Evolutionary conservation across 2,797 vertebrate species (phyloP).

Genomic region (Characodon lateralis): DNA sequence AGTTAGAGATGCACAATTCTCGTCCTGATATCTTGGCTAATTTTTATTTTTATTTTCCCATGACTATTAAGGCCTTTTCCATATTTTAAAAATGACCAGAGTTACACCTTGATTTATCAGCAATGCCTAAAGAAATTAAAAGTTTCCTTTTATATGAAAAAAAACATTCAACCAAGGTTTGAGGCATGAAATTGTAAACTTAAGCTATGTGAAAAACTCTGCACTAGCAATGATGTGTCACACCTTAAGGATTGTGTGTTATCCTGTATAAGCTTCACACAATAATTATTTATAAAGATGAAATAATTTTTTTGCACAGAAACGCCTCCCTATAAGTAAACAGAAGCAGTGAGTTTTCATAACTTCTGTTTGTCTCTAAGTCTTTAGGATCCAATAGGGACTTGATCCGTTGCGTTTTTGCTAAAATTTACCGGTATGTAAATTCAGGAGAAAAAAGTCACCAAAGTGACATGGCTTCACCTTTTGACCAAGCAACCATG

Average conservation of each 20-base stretch:
- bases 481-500: slow-evolving; percentile 71
- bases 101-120: too few species aligned
- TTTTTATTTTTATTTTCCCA: background rate
- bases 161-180: background rate
- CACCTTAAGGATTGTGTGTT: too few species aligned
- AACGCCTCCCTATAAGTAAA: background rate
- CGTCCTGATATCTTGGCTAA: background rate
- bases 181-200: background rate
- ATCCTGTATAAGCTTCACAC: background rate
- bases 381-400: background rate
- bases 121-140: too few species aligned
- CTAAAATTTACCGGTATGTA: slow-evolving; percentile 55
- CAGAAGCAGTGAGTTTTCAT: background rate
- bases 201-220: background rate
- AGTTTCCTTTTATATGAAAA: background rate
- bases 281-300: background rate
- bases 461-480: slow-evolving; percentile 57
- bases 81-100: too few species aligned
- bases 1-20: too few species aligned
- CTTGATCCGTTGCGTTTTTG: slow-evolving; percentile 19
- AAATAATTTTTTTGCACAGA: background rate
- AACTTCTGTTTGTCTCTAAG: slow-evolving; percentile 1
- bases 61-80: too few species aligned
- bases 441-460: slow-evolving; percentile 53
- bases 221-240: background rate